phyloP scores from a whole-genome alignment of 2,888 invertebrate species.

The Anagyrus pseudococci region DNA sequence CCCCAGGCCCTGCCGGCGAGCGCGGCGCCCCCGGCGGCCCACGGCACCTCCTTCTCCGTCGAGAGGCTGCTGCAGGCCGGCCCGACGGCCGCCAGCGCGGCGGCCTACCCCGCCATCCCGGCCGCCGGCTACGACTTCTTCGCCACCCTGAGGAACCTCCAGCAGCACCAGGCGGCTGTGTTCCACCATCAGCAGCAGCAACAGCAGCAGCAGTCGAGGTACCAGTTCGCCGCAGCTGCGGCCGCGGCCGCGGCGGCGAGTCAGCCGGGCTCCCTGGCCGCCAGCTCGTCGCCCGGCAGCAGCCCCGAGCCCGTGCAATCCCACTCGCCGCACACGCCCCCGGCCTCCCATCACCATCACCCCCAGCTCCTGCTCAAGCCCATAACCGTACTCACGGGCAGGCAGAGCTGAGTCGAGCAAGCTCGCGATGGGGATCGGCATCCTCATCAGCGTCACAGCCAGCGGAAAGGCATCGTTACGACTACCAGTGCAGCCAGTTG shows the following conservation, averaged over 20 bases:
- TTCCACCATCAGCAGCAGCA: constrained; percentile 59
- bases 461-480: too few species aligned
- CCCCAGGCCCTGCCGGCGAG: constrained; percentile 58
- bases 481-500: too few species aligned
- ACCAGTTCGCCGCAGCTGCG: constrained; percentile 43
- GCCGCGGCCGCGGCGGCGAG: constrained; percentile 47
- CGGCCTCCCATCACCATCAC: constrained; percentile 42
- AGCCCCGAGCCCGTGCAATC: constrained; percentile 65
- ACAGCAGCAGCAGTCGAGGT: constrained; percentile 37
- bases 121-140: constrained; percentile 61
- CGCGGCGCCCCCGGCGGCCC: constrained; percentile 15
- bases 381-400: constrained; percentile 57
- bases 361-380: constrained; percentile 60
- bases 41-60: constrained; percentile 60
- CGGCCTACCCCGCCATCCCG: neutral
- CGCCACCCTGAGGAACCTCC: constrained; percentile 61
- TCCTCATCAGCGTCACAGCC: too few species aligned
- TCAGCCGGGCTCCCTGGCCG: constrained; percentile 53
- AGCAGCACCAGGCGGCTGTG: constrained; percentile 51
- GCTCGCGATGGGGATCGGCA: too few species aligned
- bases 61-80: constrained; percentile 61
- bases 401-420: constrained; percentile 59
- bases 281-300: constrained; percentile 57
- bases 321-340: constrained; percentile 55
- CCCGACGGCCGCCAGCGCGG: constrained; percentile 40